Base-by-base conservation (phyloP, 2,797 vertebrate species). In the Scleropages formosus region DNA sequence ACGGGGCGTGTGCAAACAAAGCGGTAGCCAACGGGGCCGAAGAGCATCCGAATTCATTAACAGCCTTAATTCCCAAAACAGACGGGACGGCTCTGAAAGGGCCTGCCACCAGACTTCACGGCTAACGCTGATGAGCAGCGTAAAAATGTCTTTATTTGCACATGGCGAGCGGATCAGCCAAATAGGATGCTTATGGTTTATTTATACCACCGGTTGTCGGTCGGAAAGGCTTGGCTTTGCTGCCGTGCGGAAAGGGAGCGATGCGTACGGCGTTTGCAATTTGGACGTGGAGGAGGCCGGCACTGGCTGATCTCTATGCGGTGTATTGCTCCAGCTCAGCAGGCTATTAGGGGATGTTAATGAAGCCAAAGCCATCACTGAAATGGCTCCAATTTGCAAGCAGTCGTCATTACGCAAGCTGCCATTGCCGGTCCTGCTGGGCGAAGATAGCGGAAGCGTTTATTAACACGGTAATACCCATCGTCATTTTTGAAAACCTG, bases 311-410 rank as follows among this genome's bases (percentile, higher is more conserved):
- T 51, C 44, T 16, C 7, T 15, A 27, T 12, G 16, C 47, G 71
- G 27, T 16, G 44, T 61, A 44, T 61, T 61, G 60, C 46, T 47
- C 67, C 47, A 39, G 4, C 24, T 62, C 68, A 62, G 26, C 60
- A 76, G 24, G 60, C 60, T 64, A 63, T 76, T 56, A 72, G 61
- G 13, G 24, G 68, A 71, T 64, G 75, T 51, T 76, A 72, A 76
- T 72, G 75, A 76, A 70, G 60, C 56, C 75, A 63, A 76, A 71
- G 47, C 60, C n/a, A 18, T 63, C 8, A 26, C 56, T 62, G 66
- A 71, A 76, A 71, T 13, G 44, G 44, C 68, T 63, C 62, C 66
- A 64, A 49, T 72, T 62, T 71, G 24, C 67, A 31, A 27, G 24
- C n/a, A 31, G 7, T 46, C n/a, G 8, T 31, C 44, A 8, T 20